A percentile compares a stretch with the other conserved stretches of the same genome.
These are phyloP conservation scores for Phalacrocorax carbo DNA, from an alignment of 2,113 vertebrate species.

Conservation along the genomic window DNA sequence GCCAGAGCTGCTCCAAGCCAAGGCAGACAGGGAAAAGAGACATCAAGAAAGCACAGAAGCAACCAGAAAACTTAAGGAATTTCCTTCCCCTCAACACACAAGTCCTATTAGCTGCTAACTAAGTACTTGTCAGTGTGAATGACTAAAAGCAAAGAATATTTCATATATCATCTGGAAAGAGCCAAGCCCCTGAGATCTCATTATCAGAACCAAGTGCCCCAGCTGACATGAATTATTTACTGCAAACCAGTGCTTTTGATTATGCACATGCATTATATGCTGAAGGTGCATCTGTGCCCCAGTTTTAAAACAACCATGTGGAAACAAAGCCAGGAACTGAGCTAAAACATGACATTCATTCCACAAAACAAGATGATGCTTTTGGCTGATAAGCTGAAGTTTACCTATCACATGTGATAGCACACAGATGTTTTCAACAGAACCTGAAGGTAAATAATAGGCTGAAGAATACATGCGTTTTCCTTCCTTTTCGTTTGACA, in stretches of 20 bases:
- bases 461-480: neutral
- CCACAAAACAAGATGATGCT: neutral
- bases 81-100: neutral
- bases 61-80: neutral
- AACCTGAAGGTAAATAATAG: neutral
- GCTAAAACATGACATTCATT: neutral
- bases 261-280: slow-evolving; percentile 6
- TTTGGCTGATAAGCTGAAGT: neutral
- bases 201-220: slow-evolving; percentile 66
- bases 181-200: slow-evolving; percentile 76
- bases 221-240: slow-evolving; percentile 74
- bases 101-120: neutral
- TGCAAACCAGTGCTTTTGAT: slow-evolving; percentile 45
- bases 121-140: slow-evolving; percentile 51
- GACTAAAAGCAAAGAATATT: slow-evolving; percentile 49
- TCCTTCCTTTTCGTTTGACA: neutral
- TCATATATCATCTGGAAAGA: slow-evolving; percentile 38
- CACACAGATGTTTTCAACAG: neutral
- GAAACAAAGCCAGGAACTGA: neutral
- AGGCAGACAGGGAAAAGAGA: neutral
- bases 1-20: neutral
- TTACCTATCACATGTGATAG: neutral
- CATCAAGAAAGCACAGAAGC: neutral
- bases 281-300: slow-evolving; percentile 62
- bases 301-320: slow-evolving; percentile 6